Percentiles rank a stretch among this genome's conserved stretches.
Evolutionary conservation across 2,888 invertebrate genomes (phyloP).

Genomic region (Caenorhabditis sinica): DNA sequence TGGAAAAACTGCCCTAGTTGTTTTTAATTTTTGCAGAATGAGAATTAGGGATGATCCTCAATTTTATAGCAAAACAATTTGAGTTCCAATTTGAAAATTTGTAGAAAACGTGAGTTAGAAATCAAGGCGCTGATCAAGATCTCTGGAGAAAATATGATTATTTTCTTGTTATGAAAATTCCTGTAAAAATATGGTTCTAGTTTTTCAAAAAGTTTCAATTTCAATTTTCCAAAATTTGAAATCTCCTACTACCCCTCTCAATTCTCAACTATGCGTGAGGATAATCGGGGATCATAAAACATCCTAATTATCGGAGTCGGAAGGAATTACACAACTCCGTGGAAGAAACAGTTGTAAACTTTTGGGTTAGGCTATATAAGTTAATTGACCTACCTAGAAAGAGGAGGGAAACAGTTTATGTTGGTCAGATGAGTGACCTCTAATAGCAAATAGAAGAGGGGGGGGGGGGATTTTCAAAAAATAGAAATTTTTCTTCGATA

Average conservation of each 20-base stretch:
- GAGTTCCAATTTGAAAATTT: no score
- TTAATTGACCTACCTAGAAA: constrained; percentile 47
- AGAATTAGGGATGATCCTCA: no score
- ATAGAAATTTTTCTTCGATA: background rate
- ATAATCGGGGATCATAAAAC: constrained; percentile 58
- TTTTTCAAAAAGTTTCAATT: constrained; percentile 16
- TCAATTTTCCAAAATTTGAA: background rate
- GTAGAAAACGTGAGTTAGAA: no score
- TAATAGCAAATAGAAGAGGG: background rate
- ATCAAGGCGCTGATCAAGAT: no score
- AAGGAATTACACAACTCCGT: constrained; percentile 50
- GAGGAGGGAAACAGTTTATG: constrained; percentile 14
- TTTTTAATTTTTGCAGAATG: background rate
- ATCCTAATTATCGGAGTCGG: constrained; percentile 52
- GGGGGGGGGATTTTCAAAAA: constrained; percentile 2
- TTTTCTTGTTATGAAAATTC: no score
- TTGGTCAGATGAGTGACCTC: constrained; percentile 26
- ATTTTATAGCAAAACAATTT: no score
- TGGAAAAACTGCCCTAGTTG: constrained; percentile 24
- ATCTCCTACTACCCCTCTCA: background rate
- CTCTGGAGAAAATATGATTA: no score
- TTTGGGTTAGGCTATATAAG: constrained; percentile 52
- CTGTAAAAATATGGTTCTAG: no score
- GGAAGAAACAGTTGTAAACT: constrained; percentile 55
- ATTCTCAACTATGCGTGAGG: constrained; percentile 18